Conservation (phyloP, 2,113 vertebrate genomes). For the Zingel zingel region DNA sequence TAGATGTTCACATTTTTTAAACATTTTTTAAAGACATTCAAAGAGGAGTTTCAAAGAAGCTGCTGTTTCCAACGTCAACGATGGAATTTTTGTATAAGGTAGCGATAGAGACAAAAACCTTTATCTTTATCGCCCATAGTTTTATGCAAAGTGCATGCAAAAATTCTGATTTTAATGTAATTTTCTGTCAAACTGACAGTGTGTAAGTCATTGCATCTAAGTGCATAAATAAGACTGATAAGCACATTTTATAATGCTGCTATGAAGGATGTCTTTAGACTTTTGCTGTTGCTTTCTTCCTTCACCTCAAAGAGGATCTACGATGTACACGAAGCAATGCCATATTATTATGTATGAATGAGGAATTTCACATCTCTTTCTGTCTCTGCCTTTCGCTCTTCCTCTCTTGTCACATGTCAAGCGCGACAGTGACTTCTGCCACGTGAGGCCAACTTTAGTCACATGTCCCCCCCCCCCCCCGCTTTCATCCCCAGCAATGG, state of each 20-base stretch:
- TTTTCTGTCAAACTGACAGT: not conserved
- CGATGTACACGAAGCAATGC: not conserved
- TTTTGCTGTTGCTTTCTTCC: not conserved
- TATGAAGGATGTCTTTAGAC: not conserved
- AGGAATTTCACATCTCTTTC: conserved; percentile 21
- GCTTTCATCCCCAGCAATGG: conserved; percentile 80
- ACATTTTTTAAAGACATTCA: not conserved
- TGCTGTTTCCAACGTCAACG: not conserved
- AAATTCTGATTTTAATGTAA: not conserved
- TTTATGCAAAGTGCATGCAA: not conserved
- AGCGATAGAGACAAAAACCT: not conserved
- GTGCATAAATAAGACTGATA: not conserved
- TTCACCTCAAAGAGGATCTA: not conserved
- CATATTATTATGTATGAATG: not conserved
- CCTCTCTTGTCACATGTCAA: conserved; percentile 50
- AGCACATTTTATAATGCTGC: not conserved
- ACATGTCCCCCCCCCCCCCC: conserved; percentile 69
- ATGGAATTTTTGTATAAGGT: not conserved
- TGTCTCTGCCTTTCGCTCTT: not conserved
- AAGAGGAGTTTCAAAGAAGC: not conserved
- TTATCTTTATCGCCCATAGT: not conserved
- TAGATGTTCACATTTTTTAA: not conserved
- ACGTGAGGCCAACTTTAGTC: conserved; percentile 80
- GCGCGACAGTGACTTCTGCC: conserved; percentile 64
- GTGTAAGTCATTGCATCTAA: not conserved